Base-by-base conservation (phyloP, 2,888 invertebrate genomes). In the Ceramica pisi region DNA sequence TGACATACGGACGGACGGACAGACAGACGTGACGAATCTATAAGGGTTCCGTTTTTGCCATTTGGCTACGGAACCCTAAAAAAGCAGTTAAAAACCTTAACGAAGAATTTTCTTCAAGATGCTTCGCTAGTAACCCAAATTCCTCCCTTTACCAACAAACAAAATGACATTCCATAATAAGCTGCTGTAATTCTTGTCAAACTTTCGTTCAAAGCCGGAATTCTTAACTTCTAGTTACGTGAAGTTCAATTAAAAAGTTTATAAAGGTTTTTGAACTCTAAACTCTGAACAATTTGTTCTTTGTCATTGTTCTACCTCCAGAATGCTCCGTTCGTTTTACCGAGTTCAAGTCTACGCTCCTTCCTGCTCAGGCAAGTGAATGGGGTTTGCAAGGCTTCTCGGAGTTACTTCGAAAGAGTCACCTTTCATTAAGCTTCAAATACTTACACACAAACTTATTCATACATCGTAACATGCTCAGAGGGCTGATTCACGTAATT, bases 401-500 rank as follows among this genome's bases (percentile, higher is more conserved):
- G 31, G 31, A 31, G 31, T 31, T 26, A 26, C 4, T n/a, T n/a
- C n/a, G n/a, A n/a, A n/a, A n/a, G n/a, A n/a, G n/a, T n/a, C n/a
- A n/a, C n/a, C n/a, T n/a, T n/a, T n/a, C n/a, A n/a, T n/a, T n/a
- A n/a, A n/a, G n/a, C 41, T 41, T 5, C 6, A 35, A 56, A 67
- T 31, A 68, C 10, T 12, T 19, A 26, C 51, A 31, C 31, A 23
- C 23, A 51, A 68, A 77, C 14, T 51, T 46, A 51, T 57, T 26
- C 35, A 77, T 48, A 26, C 35, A 69, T 31, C n/a, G 65, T 44
- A 64, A 78, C 50, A 70, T 31, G 55, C 21, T 10, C 35, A n/a
- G n/a, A n/a, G n/a, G n/a, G n/a, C n/a, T n/a, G n/a, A n/a, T n/a
- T n/a, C n/a, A n/a, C n/a, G n/a, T n/a, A n/a, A n/a, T n/a, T n/a